Percentiles rank a stretch among this genome's conserved stretches.
Evolutionary conservation across 2,113 vertebrate genomes (phyloP).

Genomic region (Aspidoscelis tigris): DNA sequence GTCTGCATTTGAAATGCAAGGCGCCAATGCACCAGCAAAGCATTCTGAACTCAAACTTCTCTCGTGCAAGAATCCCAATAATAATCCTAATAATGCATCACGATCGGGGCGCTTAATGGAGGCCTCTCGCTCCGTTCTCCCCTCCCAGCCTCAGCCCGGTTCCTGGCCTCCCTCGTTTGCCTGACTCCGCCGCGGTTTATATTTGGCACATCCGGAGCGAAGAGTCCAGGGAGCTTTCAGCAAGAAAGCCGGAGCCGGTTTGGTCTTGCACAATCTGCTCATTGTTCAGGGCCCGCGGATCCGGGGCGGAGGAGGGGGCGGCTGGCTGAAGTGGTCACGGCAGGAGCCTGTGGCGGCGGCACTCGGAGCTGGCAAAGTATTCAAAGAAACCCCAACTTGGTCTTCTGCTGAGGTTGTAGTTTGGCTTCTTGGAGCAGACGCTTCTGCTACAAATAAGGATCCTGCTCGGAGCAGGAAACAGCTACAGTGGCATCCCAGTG

Average conservation of each 20-base stretch:
- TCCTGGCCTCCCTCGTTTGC: constrained; percentile 37
- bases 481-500: constrained; percentile 16
- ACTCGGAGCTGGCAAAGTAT: constrained; percentile 15
- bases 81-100: no score
- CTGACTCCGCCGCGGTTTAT: constrained; percentile 38
- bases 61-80: no score
- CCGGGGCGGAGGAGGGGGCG: background rate
- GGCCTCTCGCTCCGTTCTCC: constrained; percentile 3
- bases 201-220: constrained; percentile 61
- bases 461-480: background rate
- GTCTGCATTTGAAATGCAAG: no score
- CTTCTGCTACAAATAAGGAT: background rate
- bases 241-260: constrained; percentile 53
- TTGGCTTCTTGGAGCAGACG: constrained; percentile 14
- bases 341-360: constrained; percentile 39
- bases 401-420: constrained; percentile 25
- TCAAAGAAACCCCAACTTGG: constrained; percentile 2
- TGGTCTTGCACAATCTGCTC: constrained; percentile 45
- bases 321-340: constrained; percentile 37
- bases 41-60: no score
- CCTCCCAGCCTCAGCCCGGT: constrained; percentile 1
- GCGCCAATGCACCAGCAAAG: no score
- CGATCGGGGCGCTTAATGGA: no score
- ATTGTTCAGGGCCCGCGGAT: constrained; percentile 56
- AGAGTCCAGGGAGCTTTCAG: constrained; percentile 24